Evolutionary conservation across 2,888 invertebrate genomes (phyloP), one percentile per base, ranked within the genome.

Genomic region (Dorcus parallelipipedus): DNA sequence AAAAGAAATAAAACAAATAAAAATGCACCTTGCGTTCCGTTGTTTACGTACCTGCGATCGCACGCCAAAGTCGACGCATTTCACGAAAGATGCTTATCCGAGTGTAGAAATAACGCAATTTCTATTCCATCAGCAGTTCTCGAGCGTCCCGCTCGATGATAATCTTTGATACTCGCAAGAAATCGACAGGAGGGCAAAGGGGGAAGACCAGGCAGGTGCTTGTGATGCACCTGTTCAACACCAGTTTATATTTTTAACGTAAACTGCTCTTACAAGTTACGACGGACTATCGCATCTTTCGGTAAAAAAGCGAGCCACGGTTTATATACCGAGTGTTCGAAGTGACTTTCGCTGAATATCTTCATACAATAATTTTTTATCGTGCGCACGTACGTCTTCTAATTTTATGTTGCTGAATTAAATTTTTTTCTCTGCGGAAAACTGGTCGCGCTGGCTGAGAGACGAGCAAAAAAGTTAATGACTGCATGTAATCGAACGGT

Each of bases 191-290:
- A 17, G 45, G 45, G 23, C 45, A 9, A 45, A 45, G 20, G 20
- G 17, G 42, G 42, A 23, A 23, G 45, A 23, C 45, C 55, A 49
- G 63, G 69, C 69, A 69, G 69, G 69, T 69, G 69, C 68, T 64
- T 68, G 66, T 61, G 64, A 63, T 64, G 66, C 66, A 67, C 68
- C 68, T 68, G 67, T 68, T 65, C 59, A 62, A 69, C 69, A 69
- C 69, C 68, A 69, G 69, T 69, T 68, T 69, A 61, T 64, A 69
- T 69, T 69, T 69, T 67, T 69, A 66, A 68, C 59, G 63, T 60
- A 68, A 69, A 67, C 69, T 67, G 69, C 69, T 68, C 67, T 64
- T 68, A 65, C 69, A 66, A 66, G 66, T 66, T 63, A 62, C 61
- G 26, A 33, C 59, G 59, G 45, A 45, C 20, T 41, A 51, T 39